Percentiles rank a stretch among this genome's conserved stretches.
Conservation (phyloP, 2,797 vertebrate species). For the Esox masquinongy region DNA sequence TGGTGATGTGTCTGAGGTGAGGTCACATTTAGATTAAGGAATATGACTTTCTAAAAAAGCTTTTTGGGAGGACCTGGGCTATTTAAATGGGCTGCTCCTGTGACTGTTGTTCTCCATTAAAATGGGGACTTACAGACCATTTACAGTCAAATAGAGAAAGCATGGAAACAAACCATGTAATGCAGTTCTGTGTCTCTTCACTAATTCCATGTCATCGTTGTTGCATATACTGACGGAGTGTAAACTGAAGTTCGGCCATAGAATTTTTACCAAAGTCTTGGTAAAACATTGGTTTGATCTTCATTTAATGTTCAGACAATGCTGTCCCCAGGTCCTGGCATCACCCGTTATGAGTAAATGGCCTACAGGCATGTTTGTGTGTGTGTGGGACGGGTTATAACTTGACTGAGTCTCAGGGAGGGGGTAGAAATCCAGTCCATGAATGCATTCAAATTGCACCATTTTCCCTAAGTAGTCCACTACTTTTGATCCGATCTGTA, state of each 20-base stretch:
- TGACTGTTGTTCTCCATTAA: neutral
- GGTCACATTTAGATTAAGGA: too few species aligned
- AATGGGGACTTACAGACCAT: neutral
- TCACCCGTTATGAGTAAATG: neutral
- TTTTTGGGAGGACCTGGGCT: too few species aligned
- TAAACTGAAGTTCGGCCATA: slow-evolving; percentile 27
- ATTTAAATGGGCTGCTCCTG: too few species aligned
- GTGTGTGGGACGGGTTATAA: slow-evolving; percentile 26
- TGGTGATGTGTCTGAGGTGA: too few species aligned
- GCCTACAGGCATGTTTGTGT: neutral
- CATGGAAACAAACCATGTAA: slow-evolving; percentile 26
- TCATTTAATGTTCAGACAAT: neutral
- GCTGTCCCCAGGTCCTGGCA: neutral
- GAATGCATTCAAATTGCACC: too few species aligned
- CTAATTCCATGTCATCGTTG: slow-evolving; percentile 12
- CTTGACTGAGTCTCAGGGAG: slow-evolving; percentile 24
- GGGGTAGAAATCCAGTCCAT: slow-evolving; percentile 29
- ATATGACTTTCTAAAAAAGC: too few species aligned
- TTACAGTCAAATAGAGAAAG: slow-evolving; percentile 50
- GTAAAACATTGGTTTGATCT: neutral
- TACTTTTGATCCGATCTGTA: too few species aligned
- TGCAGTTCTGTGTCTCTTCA: neutral
- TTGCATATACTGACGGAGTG: slow-evolving; percentile 26
- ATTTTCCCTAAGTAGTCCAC: too few species aligned
- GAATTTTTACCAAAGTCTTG: slow-evolving; percentile 18